Evolutionary conservation across 2,888 invertebrate species (phyloP), one percentile per base, ranked within the genome.

Genomic region (Ametastegia equiseti): DNA sequence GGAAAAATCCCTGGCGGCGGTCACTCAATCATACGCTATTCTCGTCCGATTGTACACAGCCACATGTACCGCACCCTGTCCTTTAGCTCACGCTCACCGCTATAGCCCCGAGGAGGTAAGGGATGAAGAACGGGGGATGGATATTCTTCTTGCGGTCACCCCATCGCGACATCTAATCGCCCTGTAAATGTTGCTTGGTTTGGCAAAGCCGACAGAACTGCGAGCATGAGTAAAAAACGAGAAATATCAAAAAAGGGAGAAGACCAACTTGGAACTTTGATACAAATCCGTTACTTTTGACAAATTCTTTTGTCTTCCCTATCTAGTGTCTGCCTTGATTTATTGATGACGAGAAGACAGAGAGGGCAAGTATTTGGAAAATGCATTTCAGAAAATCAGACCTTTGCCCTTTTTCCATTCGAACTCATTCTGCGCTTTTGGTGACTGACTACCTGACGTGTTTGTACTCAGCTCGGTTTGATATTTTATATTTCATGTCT

Each of bases 1-100:
- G 84, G 83, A 85, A 88, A 88, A 89, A 89, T 89, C 90, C 89
- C 89, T 89, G 86, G 89, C 89, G 89, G 88, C 89, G 86, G 84
- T 89, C 89, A 88, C 89, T 89, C 89, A 89, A 90, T 89, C 90
- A 89, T 90, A 90, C 90, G 88, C 86, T 90, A 88, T 89, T 90
- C 90, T 89, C 89, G 88, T 88, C 36, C 15, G 88, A 87, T 87
- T 83, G 85, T 84, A 84, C 67, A 42, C 67, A 67, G 67, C 39
- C 39, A 67, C 67, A 65, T 65, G 23, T 23, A n/a, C n/a, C n/a
- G n/a, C 54, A 19, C 54, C 54, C 54, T 54, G 9, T 19, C 54
- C 19, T 54, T 54, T 11, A 19, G n/a, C 39, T 23, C 78, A 80
- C 19, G 39, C 50, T 60, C 50, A 50, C 69, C 33, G 30, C 39